Evolutionary conservation across 1,140 invertebrate species (phyloP).

Genomic region (Dufourea novaeangliae): DNA sequence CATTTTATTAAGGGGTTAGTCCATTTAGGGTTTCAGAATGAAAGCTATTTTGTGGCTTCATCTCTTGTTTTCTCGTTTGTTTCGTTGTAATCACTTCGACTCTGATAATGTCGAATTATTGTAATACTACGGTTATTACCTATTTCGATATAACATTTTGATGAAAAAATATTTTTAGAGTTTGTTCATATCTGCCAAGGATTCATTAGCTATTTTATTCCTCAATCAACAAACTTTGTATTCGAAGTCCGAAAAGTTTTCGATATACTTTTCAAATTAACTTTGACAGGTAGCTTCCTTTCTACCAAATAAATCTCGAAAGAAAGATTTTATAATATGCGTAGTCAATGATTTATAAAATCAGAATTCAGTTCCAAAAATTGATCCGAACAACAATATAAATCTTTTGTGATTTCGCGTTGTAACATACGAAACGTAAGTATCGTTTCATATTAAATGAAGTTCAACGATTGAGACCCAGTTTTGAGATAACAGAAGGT

Average conservation of each 20-base stretch:
- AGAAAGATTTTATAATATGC: too few relatives aligned
- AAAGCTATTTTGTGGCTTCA: too few relatives aligned
- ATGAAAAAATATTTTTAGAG: background rate
- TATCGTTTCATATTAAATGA: background rate
- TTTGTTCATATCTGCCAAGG: background rate
- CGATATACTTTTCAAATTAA: background rate
- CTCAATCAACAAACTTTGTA: background rate
- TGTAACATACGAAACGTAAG: too few relatives aligned
- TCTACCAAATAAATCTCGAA: background rate
- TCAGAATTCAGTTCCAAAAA: too few relatives aligned
- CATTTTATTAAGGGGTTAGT: too few relatives aligned
- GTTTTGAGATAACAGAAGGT: background rate
- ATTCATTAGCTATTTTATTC: background rate
- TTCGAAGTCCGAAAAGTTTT: background rate
- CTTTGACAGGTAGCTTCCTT: background rate
- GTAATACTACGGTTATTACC: too few relatives aligned
- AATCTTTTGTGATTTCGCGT: too few relatives aligned
- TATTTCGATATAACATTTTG: background rate
- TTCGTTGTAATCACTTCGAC: too few relatives aligned
- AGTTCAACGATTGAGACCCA: background rate
- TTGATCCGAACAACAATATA: too few relatives aligned
- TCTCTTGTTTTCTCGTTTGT: too few relatives aligned
- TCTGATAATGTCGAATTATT: too few relatives aligned
- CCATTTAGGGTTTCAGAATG: too few relatives aligned
- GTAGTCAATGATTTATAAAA: background rate